phyloP scores from a whole-genome alignment of 2,113 vertebrate species.

The sheep (Ovis aries) region ARS-UI_Ramb_v3.0 NC_056077.1:29697001-29697500 shows the following conservation, averaged over 20 bases:
- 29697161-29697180: constrained; percentile 19
- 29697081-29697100: constrained; percentile 19
- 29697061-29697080: not conserved
- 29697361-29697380: not conserved
- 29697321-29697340: not conserved
- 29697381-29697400: not conserved
- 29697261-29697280: constrained; percentile 34
- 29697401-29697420: not conserved
- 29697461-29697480: not conserved
- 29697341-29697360: not conserved
- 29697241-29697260: constrained; percentile 40
- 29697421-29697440: not conserved
- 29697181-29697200: constrained; percentile 6
- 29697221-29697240: constrained; percentile 28
- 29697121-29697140: not conserved
- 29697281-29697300: constrained; percentile 20
- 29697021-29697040: not conserved
- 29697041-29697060: not conserved
- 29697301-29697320: not conserved
- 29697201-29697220: not conserved
- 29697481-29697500: not conserved
- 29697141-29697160: constrained; percentile 25
- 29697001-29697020: not conserved
- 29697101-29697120: not conserved
- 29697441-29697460: not conserved